phyloP scores from a whole-genome alignment of 2,797 vertebrate species.

The Podargus strigoides region DNA sequence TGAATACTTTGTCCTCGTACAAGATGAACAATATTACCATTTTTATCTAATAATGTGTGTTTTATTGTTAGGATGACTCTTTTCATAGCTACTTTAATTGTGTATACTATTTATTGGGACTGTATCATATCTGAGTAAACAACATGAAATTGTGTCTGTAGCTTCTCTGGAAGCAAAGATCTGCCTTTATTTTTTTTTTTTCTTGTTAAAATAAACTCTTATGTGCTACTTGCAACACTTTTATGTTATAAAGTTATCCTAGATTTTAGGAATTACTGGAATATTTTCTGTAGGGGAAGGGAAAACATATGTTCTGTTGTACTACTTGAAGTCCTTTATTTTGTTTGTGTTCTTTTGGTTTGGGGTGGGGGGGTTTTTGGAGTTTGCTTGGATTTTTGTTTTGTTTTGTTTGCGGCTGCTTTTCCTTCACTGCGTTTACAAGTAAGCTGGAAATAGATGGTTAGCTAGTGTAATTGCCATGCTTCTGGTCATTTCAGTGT shows the following conservation, averaged over 20 bases:
- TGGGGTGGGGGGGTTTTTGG: fast-evolving
- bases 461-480: neutral
- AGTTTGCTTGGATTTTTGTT: too few species aligned
- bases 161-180: neutral
- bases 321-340: neutral
- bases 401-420: neutral
- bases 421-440: neutral
- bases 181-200: neutral
- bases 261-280: neutral
- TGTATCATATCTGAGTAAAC: neutral
- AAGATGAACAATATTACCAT: neutral
- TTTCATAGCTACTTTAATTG: neutral
- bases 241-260: neutral
- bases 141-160: neutral
- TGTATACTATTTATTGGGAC: neutral
- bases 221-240: neutral
- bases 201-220: neutral
- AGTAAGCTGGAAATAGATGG: neutral
- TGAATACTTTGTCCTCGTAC: neutral
- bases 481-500: neutral
- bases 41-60: neutral
- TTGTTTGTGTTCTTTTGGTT: neutral
- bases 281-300: neutral
- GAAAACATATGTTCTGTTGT: neutral
- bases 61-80: neutral